Evolutionary conservation across 2,888 invertebrate species (phyloP), one percentile per base, ranked within the genome.

Genomic region (Antheraea yamamai): DNA sequence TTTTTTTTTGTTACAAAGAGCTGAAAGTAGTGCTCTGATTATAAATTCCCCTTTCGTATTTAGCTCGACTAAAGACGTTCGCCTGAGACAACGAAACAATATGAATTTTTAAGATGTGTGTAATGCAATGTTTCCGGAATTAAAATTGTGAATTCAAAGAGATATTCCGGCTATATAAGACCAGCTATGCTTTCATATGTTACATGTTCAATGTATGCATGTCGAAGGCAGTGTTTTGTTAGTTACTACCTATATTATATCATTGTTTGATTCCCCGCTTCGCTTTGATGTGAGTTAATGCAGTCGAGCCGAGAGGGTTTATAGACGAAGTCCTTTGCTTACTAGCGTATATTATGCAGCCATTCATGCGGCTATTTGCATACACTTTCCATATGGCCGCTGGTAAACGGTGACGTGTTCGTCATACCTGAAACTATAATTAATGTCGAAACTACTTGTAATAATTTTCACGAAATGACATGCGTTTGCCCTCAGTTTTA

Each of bases 201-300:
- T 47, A 47, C 10, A 47, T 47, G 7, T 47, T 47, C 47, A 47
- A 47, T 47, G 12, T 47, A 47, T 47, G 8, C 4, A 30, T 30
- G 61, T 61, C 2, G 61, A 61, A 61, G 61, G 23, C n/a, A 61
- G 23, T 23, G 68, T 68, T 35, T 68, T 35, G 61, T 23, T 30
- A 16, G 35, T 35, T 68, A 35, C 18, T 68, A 35, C 18, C 26
- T 18, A 68, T 68, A 68, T 26, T 30, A 70, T 70, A 70, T 39
- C 70, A 70, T 39, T 70, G 70, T 70, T 90, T 88, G 87, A 90
- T 90, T 88, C 85, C 84, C 83, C 83, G 79, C 81, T 83, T 86
- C 85, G 84, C 92, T 93, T 93, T 93, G 92, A 93, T 91, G 92
- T 92, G 86, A 88, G 86, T 81, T 83, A 84, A 88, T 86, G 86